Conservation (phyloP, 2,113 vertebrate genomes). For the Equus quagga region DNA sequence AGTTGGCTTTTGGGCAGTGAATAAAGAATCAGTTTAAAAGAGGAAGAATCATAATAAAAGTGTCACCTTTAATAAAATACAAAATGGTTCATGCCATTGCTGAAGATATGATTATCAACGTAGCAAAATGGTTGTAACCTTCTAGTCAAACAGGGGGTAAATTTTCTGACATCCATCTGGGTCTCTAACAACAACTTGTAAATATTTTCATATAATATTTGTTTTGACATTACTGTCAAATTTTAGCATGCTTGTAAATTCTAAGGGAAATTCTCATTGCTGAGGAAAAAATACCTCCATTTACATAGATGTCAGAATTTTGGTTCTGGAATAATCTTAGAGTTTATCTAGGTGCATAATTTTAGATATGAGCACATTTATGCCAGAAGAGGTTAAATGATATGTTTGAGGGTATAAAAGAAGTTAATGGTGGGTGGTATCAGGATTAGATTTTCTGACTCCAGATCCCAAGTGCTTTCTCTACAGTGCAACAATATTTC, state of each 20-base stretch:
- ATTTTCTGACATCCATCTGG: background rate
- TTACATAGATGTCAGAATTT: background rate
- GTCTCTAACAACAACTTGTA: background rate
- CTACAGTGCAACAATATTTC: background rate
- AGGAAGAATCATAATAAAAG: background rate
- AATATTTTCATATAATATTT: background rate
- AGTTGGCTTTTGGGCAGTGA: background rate
- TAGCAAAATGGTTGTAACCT: background rate
- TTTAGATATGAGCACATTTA: background rate
- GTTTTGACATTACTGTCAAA: background rate
- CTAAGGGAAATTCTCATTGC: background rate
- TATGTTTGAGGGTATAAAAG: background rate
- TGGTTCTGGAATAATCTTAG: background rate
- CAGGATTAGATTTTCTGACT: background rate
- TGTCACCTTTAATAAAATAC: background rate
- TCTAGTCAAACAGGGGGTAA: background rate
- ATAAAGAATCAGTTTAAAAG: background rate
- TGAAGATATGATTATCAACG: background rate
- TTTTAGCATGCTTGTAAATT: background rate
- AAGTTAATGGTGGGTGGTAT: background rate
- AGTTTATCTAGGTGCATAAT: background rate
- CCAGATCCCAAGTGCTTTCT: background rate
- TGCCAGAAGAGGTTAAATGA: background rate
- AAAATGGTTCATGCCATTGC: background rate
- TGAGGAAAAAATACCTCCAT: background rate